Evolutionary conservation across 2,113 vertebrate species (phyloP).

Genomic region (Camarhynchus parvulus): DNA sequence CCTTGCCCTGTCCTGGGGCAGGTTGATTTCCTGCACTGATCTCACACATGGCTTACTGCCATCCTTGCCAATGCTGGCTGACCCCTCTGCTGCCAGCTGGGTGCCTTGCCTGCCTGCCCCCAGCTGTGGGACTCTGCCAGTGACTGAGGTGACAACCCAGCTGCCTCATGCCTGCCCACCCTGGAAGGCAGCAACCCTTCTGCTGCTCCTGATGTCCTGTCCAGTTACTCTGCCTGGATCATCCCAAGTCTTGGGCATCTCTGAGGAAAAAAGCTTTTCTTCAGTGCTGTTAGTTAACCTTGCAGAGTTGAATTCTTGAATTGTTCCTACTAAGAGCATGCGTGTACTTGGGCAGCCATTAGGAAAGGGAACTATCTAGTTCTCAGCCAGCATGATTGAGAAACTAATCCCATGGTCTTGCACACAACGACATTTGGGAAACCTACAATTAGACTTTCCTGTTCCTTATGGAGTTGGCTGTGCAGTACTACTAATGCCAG

Average conservation of each 20-base stretch:
- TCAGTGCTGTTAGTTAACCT: not conserved
- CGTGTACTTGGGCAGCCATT: not conserved
- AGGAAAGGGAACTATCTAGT: not conserved
- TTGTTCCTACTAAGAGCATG: not conserved
- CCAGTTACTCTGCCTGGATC: not conserved
- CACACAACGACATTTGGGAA: not conserved
- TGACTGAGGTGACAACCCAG: rapidly evolving
- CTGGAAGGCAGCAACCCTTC: not conserved
- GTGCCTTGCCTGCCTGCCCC: not conserved
- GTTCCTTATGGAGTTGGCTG: not conserved
- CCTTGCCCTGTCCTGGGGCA: no score
- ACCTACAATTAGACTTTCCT: not conserved
- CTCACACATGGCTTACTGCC: rapidly evolving
- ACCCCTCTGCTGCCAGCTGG: rapidly evolving
- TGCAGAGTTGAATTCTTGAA: not conserved
- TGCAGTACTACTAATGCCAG: not conserved
- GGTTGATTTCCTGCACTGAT: not conserved
- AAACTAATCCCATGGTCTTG: not conserved
- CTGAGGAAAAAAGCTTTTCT: not conserved
- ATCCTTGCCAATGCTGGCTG: rapidly evolving
- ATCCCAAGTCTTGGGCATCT: not conserved
- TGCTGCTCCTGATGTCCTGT: not conserved
- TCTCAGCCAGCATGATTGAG: not conserved
- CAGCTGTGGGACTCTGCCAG: rapidly evolving
- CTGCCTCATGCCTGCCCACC: rapidly evolving